phyloP scores from a whole-genome alignment of 2,888 invertebrate species.

The Sinotaia quadrata region DNA sequence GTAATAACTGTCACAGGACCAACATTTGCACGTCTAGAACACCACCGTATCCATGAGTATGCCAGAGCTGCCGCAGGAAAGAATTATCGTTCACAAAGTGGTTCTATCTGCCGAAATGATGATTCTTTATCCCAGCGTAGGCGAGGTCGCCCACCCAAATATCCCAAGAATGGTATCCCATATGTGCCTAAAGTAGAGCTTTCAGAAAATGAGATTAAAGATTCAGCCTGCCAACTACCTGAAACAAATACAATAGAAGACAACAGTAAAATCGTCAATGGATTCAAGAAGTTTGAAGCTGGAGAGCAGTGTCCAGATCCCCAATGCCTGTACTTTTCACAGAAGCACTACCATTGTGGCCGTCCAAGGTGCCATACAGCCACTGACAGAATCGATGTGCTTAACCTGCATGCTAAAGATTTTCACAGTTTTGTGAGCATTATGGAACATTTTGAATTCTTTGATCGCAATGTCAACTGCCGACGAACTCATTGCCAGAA shows the following conservation, averaged over 20 bases:
- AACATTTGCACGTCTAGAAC: slow-evolving; percentile 79
- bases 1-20: slow-evolving; percentile 75
- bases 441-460: slow-evolving; percentile 88
- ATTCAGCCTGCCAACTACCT: slow-evolving; percentile 39
- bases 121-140: slow-evolving; percentile 73
- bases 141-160: slow-evolving; percentile 96
- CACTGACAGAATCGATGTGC: slow-evolving; percentile 83
- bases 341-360: slow-evolving; percentile 89
- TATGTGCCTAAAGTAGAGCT: slow-evolving; percentile 66
- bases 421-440: slow-evolving; percentile 88
- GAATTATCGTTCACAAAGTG: slow-evolving; percentile 22
- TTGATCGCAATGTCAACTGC: slow-evolving; percentile 83
- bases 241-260: slow-evolving; percentile 25
- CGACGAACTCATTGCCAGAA: slow-evolving; percentile 79
- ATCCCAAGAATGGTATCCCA: slow-evolving; percentile 74
- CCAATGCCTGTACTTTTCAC: slow-evolving; percentile 80
- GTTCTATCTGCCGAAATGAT: not conserved
- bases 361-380: slow-evolving; percentile 87
- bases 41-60: slow-evolving; percentile 88
- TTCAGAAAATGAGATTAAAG: slow-evolving; percentile 53
- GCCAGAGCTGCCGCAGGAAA: slow-evolving; percentile 70
- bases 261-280: slow-evolving; percentile 49
- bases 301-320: slow-evolving; percentile 80
- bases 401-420: slow-evolving; percentile 88
- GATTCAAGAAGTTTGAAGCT: slow-evolving; percentile 61